Percentiles rank a stretch among this genome's conserved stretches.
Evolutionary conservation across 2,797 vertebrate genomes (phyloP).

Genomic region (Lemur catta): DNA sequence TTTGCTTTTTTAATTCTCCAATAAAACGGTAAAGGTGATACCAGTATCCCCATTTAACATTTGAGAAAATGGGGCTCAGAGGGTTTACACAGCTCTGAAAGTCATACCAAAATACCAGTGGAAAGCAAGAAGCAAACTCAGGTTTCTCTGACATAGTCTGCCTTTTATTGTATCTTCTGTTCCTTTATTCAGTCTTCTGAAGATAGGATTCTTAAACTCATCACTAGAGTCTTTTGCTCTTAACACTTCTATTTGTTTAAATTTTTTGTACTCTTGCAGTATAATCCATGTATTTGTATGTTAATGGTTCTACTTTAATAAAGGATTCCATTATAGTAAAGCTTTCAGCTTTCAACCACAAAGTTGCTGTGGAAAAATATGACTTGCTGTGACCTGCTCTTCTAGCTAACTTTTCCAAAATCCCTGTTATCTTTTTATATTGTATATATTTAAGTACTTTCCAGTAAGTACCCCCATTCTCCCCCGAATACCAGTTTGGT

Average conservation of each 20-base stretch:
- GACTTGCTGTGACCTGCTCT: not conserved
- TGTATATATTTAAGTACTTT: constrained; percentile 73
- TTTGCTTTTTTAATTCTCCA: not conserved
- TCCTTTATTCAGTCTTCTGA: not conserved
- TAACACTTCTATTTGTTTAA: not conserved
- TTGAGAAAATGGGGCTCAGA: not conserved
- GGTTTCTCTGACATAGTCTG: not conserved
- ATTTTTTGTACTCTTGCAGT: not conserved
- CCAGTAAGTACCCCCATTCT: constrained; percentile 43
- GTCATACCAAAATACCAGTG: not conserved
- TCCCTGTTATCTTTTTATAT: constrained; percentile 62
- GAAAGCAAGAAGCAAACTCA: not conserved
- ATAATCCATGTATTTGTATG: not conserved
- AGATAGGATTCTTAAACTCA: not conserved
- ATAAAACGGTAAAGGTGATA: not conserved
- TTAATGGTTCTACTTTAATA: not conserved
- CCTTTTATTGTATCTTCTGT: not conserved
- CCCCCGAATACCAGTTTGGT: constrained; percentile 72
- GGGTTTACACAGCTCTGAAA: not conserved
- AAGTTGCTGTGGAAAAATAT: not conserved
- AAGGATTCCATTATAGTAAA: constrained; percentile 2
- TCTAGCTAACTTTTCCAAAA: constrained; percentile 54
- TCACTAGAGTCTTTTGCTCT: not conserved
- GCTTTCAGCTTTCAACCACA: not conserved
- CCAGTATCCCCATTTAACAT: not conserved